Evolutionary conservation across 2,113 vertebrate genomes (phyloP).

Genomic region (Excalfactoria chinensis): DNA sequence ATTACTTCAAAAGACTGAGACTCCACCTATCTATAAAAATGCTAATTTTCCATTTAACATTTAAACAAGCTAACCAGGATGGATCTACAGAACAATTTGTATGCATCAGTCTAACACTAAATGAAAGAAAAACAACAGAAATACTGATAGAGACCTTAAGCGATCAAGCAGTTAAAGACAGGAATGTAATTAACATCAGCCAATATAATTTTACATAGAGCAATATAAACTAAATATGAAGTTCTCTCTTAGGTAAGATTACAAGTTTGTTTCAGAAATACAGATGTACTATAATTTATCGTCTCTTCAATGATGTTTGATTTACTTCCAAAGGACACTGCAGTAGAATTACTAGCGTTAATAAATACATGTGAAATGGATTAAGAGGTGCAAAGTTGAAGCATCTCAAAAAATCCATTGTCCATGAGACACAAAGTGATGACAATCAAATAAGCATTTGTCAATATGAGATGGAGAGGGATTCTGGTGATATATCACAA

Average conservation of each 20-base stretch:
- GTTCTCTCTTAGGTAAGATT: background rate
- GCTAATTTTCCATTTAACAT: background rate
- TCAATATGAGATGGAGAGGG: background rate
- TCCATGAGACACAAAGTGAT: background rate
- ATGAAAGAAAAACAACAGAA: background rate
- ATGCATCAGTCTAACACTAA: background rate
- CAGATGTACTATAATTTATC: background rate
- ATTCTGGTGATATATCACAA: background rate
- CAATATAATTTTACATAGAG: background rate
- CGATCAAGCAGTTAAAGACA: background rate
- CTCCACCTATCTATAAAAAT: background rate
- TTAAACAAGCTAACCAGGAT: background rate
- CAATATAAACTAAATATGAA: background rate
- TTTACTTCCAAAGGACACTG: slow-evolving; percentile 1
- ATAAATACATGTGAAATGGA: background rate
- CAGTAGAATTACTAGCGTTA: background rate
- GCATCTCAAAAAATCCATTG: slow-evolving; percentile 1
- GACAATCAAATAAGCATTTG: background rate
- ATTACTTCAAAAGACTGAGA: background rate
- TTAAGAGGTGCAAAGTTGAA: slow-evolving; percentile 12
- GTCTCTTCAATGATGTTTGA: background rate
- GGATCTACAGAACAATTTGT: background rate
- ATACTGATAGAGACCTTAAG: background rate
- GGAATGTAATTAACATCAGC: background rate
- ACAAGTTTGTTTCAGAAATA: background rate